phyloP scores from a whole-genome alignment of 2,113 vertebrate genomes.

The Tragelaphus scriptus region DNA sequence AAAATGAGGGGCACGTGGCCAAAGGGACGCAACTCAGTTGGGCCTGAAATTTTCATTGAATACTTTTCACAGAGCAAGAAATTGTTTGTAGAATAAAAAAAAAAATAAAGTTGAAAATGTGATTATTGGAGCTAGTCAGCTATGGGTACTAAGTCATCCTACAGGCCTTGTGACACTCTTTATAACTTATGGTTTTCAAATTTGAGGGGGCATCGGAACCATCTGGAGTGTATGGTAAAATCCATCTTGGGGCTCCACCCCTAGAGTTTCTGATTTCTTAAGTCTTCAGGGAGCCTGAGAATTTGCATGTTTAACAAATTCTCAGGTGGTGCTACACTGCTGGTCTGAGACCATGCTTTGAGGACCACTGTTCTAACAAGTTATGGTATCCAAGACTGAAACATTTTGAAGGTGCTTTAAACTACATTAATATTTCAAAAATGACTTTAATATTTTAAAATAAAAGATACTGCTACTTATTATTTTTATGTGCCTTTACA shows the following conservation, averaged over 20 bases:
- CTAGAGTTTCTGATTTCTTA: neutral
- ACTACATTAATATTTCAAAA: neutral
- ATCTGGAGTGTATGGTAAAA: neutral
- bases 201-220: neutral
- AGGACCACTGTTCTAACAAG: neutral
- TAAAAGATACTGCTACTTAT: neutral
- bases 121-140: neutral
- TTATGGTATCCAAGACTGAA: neutral
- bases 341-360: neutral
- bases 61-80: conserved; percentile 9
- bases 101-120: neutral
- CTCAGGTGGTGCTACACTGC: neutral
- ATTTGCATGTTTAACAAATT: neutral
- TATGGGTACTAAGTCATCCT: neutral
- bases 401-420: neutral
- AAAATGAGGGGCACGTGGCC: conserved; percentile 42
- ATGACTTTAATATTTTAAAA: neutral
- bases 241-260: neutral
- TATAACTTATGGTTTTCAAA: neutral
- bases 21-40: conserved; percentile 28
- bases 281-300: neutral
- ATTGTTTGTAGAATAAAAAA: neutral
- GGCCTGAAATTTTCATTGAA: conserved; percentile 22
- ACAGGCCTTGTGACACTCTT: neutral
- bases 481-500: neutral